Base-by-base conservation (phyloP, 2,113 vertebrate species). In the Uria aalge region DNA sequence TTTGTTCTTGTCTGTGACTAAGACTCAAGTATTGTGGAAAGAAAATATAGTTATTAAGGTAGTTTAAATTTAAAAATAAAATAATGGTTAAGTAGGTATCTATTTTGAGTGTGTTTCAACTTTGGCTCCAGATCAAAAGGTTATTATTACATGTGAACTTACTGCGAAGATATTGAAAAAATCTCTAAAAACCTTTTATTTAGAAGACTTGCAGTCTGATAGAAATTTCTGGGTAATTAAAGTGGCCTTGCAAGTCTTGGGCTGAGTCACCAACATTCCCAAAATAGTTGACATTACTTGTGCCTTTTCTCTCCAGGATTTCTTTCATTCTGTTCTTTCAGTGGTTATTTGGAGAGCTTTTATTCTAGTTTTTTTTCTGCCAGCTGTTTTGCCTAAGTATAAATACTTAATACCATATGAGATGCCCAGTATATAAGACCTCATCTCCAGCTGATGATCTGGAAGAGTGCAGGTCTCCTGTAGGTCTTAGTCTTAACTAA, bases 51-150 rank as follows among this genome's bases (percentile, higher is more conserved):
- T 90, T 93, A 95, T 95, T 95, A 93, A 64, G 69, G 78, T 52
- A 32, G 29, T 74, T 94, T 85, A 87, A 93, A 92, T 64, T 85
- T 82, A 80, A 91, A 96, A 94, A 76, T 84, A 78, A 94, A 87
- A 71, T 80, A 6, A 50, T 74, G 5, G 36, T 57, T 93, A 73
- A 22, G 32, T 50, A 94, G 24, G 23, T 89, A 34, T 43, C 43
- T 79, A 67, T 91, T 95, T 43, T 81, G 72, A 84, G 40, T 77
- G 55, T 14, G n/a, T 86, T 96, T 95, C 80, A 89, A 57, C 60
- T 81, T 84, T 88, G 56, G 36, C 29, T 95, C 86, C 50, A 47
- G 40, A 87, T 93, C 69, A 85, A 94, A 71, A 77, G 72, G 45
- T 80, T 90, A 64, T 93, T 88, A 84, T 88, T 95, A 86, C 17